Base-by-base conservation (phyloP, 1,140 invertebrate species). In the Vanessa atalanta region DNA sequence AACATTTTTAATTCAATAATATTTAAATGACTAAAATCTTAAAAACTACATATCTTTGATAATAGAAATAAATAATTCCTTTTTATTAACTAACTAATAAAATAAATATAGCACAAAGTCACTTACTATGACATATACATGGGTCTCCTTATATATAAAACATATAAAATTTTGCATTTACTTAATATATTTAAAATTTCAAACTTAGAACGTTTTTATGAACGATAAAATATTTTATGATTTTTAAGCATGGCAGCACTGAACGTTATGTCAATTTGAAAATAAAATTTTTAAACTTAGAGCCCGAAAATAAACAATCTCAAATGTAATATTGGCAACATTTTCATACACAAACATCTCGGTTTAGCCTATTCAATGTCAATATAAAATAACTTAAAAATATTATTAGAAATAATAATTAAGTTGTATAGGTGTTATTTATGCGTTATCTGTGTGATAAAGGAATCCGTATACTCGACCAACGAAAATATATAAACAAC, bases 101-200 rank as follows among this genome's bases (percentile, higher is more conserved):
- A 78, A 76, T 79, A 79, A 79, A 79, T 79, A 79, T 68, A 63
- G 14, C 55, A 51, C 31, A 73, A 76, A 73, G 74, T 73, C 72
- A 76, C 63, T 76, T 74, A 76, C 57, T 68, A 50, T 76, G 69
- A 53, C 71, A 79, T 76, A 63, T 79, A 79, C 74, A 79, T 51
- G 53, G 9, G 20, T 67, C 66, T 69, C 31, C 43, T 47, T 64
- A 68, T 47, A 53, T 53, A 51, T 47, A 50, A 47, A 53, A 50
- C 50, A 53, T 53, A 53, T 53, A 53, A 53, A 53, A 53, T 53
- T 16, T 53, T n/a, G n/a, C 50, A 16, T n/a, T n/a, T 16, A 16
- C n/a, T 53, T n/a, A 53, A 53, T 53, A 53, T 53, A 53, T 53
- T 53, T 50, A 53, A 53, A 53, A 53, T 20, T 53, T 53, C n/a